phyloP scores from a whole-genome alignment of 2,888 invertebrate species.

The Kryphioiulus occultus region DNA sequence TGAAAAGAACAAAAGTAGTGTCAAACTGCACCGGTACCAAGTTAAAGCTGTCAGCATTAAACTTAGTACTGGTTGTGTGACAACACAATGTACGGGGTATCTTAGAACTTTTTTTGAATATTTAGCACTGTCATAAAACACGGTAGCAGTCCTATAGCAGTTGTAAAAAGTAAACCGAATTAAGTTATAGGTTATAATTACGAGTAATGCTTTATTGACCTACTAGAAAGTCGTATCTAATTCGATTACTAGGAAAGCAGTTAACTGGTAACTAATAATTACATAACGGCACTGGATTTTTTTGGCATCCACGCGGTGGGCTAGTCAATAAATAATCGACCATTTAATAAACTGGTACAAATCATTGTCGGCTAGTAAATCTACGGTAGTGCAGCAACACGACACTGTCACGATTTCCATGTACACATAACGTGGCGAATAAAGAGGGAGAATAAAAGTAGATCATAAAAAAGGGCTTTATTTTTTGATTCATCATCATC shows the following conservation, averaged over 20 bases:
- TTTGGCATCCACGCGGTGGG: not conserved
- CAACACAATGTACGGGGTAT: no score
- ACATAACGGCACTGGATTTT: not conserved
- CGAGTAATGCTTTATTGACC: not conserved
- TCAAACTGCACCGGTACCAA: no score
- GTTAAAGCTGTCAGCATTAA: no score
- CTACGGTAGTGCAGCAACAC: not conserved
- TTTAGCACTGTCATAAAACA: no score
- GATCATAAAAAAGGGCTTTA: not conserved
- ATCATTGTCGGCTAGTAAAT: not conserved
- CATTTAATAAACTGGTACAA: slow-evolving; percentile 14
- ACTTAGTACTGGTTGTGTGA: no score
- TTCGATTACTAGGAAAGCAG: not conserved
- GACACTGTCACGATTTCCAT: slow-evolving; percentile 20
- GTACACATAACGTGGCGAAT: not conserved
- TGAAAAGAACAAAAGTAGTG: no score
- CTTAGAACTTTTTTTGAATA: no score
- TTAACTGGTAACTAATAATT: slow-evolving; percentile 23
- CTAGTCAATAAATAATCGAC: slow-evolving; percentile 8
- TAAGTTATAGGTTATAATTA: not conserved
- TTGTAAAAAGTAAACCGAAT: not conserved
- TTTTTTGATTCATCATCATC: not conserved
- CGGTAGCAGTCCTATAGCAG: not conserved
- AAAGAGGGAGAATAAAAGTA: not conserved
- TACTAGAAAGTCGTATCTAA: not conserved